Evolutionary conservation across 2,888 invertebrate genomes (phyloP), one percentile per base, ranked within the genome.

Genomic region (Tinea pellionella): DNA sequence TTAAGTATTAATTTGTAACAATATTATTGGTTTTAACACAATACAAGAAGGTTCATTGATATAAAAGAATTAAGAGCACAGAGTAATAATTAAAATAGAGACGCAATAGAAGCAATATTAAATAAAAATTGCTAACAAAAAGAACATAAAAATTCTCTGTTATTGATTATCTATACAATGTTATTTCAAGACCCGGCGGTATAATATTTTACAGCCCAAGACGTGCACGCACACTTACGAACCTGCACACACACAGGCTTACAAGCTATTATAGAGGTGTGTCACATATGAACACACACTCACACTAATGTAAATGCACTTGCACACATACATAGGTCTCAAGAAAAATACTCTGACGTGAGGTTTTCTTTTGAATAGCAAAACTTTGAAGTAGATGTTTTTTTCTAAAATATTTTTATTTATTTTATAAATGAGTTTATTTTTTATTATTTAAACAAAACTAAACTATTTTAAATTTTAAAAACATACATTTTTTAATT

Each of bases 141-240:
- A 24, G 53, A 32, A 32, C 32, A 57, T 57, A 57, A 81, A 75
- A 78, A 75, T 74, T 66, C 66, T 67, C 70, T 68, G 77, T 78
- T 87, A 87, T 87, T 87, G 87, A 87, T 87, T 87, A 86, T 85
- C 87, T 82, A 87, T 87, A 87, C 87, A 87, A 86, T 86, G 87
- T 87, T 87, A 86, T 87, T 87, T 83, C 84, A 75, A 81, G 81
- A 78, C 77, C 74, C 85, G 83, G 81, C 85, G 83, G 87, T 84
- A 85, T 87, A 87, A 87, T 87, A 87, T 87, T 87, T 87, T 87
- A 87, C 84, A 84, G 82, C 81, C 87, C 78, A 73, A 79, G 79
- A 72, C 77, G 68, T 60, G 67, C 67, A 68, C 70, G 63, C 76
- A 74, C 75, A 73, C 71, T 66, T 63, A 63, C 61, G 63, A 3